Evolutionary conservation across 1,140 invertebrate species (phyloP).

Genomic region (Aphaenogaster rudis): DNA sequence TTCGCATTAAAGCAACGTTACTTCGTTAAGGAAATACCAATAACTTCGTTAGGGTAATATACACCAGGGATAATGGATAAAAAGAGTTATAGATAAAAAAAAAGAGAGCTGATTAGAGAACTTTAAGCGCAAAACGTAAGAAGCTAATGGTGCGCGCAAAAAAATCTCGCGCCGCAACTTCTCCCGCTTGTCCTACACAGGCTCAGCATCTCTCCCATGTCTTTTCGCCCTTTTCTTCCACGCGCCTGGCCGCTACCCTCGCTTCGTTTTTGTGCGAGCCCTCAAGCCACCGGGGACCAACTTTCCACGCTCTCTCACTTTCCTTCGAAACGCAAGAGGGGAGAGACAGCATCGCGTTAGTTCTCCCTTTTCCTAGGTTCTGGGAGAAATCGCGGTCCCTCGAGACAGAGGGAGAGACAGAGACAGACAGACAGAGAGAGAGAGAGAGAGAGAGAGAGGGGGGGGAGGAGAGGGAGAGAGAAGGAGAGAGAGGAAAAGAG

Average conservation of each 20-base stretch:
- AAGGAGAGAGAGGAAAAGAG: neutral
- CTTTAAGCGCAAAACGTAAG: neutral
- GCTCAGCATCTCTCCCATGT: neutral
- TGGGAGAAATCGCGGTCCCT: neutral
- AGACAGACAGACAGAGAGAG: neutral
- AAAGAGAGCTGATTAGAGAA: constrained; percentile 1
- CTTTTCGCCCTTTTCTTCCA: constrained; percentile 8
- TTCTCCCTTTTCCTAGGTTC: constrained; percentile 1
- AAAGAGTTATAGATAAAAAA: neutral
- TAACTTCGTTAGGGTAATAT: neutral
- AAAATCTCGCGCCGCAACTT: neutral
- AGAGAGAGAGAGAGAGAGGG: neutral
- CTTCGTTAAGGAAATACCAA: neutral
- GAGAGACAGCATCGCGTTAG: neutral
- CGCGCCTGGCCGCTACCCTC: neutral
- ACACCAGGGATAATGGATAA: neutral
- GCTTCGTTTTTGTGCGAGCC: neutral
- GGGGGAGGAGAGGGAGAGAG: too few species aligned
- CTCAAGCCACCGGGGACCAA: neutral
- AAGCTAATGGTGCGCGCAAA: neutral
- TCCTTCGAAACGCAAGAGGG: constrained; percentile 1
- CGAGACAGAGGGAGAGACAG: neutral
- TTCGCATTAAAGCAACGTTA: neutral
- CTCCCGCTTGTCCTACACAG: neutral
- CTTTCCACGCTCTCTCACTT: constrained; percentile 25